Evolutionary conservation across 2,888 invertebrate species (phyloP).

Genomic region (Nipponacmea schrenckii): DNA sequence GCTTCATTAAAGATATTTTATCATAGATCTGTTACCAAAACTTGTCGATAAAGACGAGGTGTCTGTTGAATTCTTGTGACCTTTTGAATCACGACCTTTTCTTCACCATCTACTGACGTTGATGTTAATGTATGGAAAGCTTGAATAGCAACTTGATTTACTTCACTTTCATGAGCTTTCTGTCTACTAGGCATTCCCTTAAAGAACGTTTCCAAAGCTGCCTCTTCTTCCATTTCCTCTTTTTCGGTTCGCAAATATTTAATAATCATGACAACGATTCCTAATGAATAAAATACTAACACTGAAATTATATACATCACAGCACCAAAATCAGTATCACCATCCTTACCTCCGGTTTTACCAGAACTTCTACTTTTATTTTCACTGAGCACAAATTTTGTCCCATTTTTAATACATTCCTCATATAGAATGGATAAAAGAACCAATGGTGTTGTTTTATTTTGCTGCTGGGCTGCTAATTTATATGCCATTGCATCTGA

Average conservation of each 20-base stretch:
- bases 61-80: not conserved
- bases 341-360: not conserved
- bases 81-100: not conserved
- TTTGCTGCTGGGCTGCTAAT: not conserved
- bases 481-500: not conserved
- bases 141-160: constrained; percentile 51
- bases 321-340: constrained; percentile 47
- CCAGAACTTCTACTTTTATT: not conserved
- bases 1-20: not conserved
- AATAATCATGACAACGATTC: constrained; percentile 54
- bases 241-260: constrained; percentile 52
- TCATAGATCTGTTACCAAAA: not conserved
- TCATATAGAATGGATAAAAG: constrained; percentile 15
- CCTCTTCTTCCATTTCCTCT: constrained; percentile 50
- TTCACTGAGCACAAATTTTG: not conserved
- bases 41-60: not conserved
- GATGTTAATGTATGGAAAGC: constrained; percentile 55
- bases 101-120: constrained; percentile 28
- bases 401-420: constrained; percentile 13
- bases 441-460: constrained; percentile 10
- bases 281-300: constrained; percentile 52
- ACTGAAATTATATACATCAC: constrained; percentile 54
- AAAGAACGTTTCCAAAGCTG: constrained; percentile 48
- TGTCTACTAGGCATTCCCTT: constrained; percentile 48
- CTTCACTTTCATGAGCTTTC: constrained; percentile 44